A percentile compares a stretch with the other conserved stretches of the same genome.
phyloP scores from a whole-genome alignment of 2,797 vertebrate genomes.

The Lerista edwardsae region DNA sequence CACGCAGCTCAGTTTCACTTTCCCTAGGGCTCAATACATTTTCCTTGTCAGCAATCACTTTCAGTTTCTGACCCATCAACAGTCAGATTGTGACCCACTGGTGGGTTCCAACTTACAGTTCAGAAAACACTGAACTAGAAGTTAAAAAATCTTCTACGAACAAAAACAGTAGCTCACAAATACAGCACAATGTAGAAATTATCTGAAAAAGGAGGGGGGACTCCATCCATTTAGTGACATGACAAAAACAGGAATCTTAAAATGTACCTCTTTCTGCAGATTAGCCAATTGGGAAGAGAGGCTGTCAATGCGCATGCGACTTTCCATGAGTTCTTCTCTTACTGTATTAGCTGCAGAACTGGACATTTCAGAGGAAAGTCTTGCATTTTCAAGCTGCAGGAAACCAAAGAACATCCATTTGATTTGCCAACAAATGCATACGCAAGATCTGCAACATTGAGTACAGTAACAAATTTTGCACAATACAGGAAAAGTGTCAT shows the following conservation, averaged over 20 bases:
- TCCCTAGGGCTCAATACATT: too few species aligned
- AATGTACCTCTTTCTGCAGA: conserved; percentile 87
- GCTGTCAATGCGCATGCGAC: conserved; percentile 81
- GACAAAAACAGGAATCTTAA: background rate
- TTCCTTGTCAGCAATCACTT: too few species aligned
- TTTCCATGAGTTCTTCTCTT: conserved; percentile 89
- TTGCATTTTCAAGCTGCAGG: conserved; percentile 87
- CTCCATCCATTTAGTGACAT: background rate
- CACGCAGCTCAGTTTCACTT: too few species aligned
- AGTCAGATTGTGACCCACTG: too few species aligned
- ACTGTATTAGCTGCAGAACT: conserved; percentile 79
- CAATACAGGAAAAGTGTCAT: conserved; percentile 51
- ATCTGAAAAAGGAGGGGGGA: background rate
- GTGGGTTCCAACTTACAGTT: too few species aligned
- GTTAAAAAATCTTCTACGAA: too few species aligned
- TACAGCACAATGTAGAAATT: too few species aligned
- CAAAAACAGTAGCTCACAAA: too few species aligned
- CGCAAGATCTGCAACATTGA: conserved; percentile 45
- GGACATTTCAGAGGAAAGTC: conserved; percentile 85
- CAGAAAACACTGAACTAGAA: too few species aligned
- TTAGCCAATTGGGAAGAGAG: conserved; percentile 81
- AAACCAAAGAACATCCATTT: conserved; percentile 3
- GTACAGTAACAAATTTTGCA: conserved; percentile 27
- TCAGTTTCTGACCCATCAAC: too few species aligned
- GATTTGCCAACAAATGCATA: conserved; percentile 53